Conservation (phyloP, 2,113 vertebrate species). For the Dryoscopus gambensis region DNA sequence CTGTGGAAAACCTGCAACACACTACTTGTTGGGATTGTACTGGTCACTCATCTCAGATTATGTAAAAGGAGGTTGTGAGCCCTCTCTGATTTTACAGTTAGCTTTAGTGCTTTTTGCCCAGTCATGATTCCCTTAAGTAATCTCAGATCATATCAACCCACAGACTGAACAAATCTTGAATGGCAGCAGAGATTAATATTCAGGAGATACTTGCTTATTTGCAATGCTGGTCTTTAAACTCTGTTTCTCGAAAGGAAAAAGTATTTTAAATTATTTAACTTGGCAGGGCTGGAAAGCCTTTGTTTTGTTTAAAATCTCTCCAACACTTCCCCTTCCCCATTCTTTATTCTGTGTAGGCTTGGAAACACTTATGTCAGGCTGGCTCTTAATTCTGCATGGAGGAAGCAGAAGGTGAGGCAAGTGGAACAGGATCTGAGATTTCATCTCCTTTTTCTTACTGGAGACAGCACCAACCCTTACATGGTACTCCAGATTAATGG, state of each 20-base stretch:
- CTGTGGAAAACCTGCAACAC: neutral
- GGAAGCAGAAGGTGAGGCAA: neutral
- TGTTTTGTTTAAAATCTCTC: neutral
- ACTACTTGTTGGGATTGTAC: fast-evolving
- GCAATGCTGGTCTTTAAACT: neutral
- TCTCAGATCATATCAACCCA: neutral
- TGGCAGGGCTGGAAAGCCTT: neutral
- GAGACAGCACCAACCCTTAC: neutral
- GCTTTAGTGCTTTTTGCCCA: neutral
- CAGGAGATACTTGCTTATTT: neutral
- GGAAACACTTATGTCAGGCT: neutral
- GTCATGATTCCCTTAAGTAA: neutral
- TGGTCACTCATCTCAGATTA: neutral
- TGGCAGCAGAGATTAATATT: neutral
- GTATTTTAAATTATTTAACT: neutral
- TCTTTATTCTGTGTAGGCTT: neutral
- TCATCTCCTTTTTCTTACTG: neutral
- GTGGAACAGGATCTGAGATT: neutral
- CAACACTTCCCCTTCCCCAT: neutral
- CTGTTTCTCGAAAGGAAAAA: neutral
- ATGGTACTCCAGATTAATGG: fast-evolving
- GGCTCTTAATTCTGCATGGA: neutral
- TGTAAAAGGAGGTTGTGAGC: neutral
- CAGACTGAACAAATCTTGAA: neutral
- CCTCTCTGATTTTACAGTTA: neutral